Evolutionary conservation across 2,113 vertebrate species (phyloP).

Genomic region (Steatornis caripensis): DNA sequence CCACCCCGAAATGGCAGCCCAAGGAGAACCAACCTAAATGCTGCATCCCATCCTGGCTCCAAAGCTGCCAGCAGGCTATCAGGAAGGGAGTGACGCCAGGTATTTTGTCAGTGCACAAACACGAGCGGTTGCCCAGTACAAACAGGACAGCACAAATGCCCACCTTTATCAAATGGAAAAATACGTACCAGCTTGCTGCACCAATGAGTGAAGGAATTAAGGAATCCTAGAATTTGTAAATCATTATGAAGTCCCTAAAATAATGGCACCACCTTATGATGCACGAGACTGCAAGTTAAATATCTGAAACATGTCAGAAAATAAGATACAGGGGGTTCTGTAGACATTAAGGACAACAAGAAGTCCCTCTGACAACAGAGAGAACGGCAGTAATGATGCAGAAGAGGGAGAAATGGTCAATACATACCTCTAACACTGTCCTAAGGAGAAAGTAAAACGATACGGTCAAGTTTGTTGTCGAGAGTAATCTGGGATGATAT

Average conservation of each 20-base stretch:
- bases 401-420: not conserved
- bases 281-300: not conserved
- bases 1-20: not conserved
- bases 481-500: not conserved
- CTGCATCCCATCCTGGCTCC: not conserved
- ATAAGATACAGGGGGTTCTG: fast-evolving
- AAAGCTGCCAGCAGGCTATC: not conserved
- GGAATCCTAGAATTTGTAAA: not conserved
- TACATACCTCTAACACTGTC: not conserved
- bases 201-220: not conserved
- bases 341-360: not conserved
- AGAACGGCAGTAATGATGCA: not conserved
- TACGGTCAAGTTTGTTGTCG: not conserved
- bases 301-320: not conserved
- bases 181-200: not conserved
- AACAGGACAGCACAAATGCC: not conserved
- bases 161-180: not conserved
- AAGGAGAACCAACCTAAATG: not conserved
- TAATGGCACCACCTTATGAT: not conserved
- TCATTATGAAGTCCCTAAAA: not conserved
- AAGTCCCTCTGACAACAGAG: not conserved
- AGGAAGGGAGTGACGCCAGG: not conserved
- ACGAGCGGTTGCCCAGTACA: not conserved
- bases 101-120: not conserved
- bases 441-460: not conserved